Conservation (phyloP, 2,888 invertebrate genomes). For the Cantharis rufa region DNA sequence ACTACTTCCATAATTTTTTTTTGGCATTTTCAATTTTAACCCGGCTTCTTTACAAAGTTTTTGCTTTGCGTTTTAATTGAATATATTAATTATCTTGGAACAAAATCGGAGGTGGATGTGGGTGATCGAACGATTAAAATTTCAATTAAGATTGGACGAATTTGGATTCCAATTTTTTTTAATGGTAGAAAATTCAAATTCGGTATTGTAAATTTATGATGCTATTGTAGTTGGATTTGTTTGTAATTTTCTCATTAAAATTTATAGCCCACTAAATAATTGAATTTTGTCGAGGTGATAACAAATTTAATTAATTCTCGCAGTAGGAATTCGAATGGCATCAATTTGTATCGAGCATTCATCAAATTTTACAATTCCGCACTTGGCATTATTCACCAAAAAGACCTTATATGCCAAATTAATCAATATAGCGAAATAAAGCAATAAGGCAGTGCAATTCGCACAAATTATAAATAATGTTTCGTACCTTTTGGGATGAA, state of each 20-base stretch:
- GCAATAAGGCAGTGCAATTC: not conserved
- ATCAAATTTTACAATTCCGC: not conserved
- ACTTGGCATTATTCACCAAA: not conserved
- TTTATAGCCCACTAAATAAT: not conserved
- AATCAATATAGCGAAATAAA: not conserved
- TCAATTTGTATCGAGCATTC: not conserved
- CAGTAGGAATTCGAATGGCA: not conserved
- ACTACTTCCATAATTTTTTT: not conserved
- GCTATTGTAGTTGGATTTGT: not conserved
- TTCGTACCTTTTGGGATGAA: conserved; percentile 1
- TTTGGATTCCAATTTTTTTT: not conserved
- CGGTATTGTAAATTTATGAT: not conserved
- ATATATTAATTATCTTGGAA: not conserved
- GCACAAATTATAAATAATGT: not conserved
- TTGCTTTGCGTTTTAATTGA: not conserved
- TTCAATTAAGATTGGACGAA: not conserved
- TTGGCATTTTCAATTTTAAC: not conserved
- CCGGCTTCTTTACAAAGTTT: not conserved
- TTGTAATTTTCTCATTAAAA: not conserved
- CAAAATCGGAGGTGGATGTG: not conserved
- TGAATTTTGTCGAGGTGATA: not conserved
- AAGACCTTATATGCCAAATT: not conserved
- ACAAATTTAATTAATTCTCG: not conserved
- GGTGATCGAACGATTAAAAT: not conserved
- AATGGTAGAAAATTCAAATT: not conserved